Evolutionary conservation across 2,797 vertebrate species (phyloP).

Genomic region (Enteromius argenteus): DNA sequence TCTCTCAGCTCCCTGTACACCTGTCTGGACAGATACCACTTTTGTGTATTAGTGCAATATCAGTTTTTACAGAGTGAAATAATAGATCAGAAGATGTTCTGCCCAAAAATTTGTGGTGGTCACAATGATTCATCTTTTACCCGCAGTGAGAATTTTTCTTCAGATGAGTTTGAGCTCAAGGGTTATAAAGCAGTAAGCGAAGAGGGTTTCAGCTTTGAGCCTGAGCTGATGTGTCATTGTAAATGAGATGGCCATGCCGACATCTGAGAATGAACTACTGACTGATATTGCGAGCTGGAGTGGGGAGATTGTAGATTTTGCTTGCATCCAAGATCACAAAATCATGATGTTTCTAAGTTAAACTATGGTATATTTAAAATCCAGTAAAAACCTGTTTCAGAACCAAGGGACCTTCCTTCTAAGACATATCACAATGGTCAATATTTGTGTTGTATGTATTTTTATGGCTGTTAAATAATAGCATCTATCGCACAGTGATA

Average conservation of each 20-base stretch:
- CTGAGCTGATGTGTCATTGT: slow-evolving; percentile 24
- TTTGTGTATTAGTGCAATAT: neutral
- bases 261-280: neutral
- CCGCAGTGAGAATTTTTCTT: slow-evolving; percentile 14
- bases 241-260: slow-evolving; percentile 10
- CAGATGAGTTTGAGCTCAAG: neutral
- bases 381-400: neutral
- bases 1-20: neutral
- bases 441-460: neutral
- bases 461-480: neutral
- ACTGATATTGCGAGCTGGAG: slow-evolving; percentile 9
- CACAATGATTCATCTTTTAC: slow-evolving; percentile 29
- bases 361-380: slow-evolving; percentile 8
- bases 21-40: neutral
- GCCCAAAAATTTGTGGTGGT: neutral
- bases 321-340: neutral
- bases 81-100: neutral
- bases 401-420: neutral
- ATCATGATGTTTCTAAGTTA: neutral
- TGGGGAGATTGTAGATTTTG: neutral
- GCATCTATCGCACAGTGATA: neutral
- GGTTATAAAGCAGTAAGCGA: slow-evolving; percentile 6
- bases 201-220: slow-evolving; percentile 10
- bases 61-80: slow-evolving; percentile 9
- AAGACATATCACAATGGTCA: neutral